Conservation (phyloP, 2,797 vertebrate species). For the Halcyon badia region DNA sequence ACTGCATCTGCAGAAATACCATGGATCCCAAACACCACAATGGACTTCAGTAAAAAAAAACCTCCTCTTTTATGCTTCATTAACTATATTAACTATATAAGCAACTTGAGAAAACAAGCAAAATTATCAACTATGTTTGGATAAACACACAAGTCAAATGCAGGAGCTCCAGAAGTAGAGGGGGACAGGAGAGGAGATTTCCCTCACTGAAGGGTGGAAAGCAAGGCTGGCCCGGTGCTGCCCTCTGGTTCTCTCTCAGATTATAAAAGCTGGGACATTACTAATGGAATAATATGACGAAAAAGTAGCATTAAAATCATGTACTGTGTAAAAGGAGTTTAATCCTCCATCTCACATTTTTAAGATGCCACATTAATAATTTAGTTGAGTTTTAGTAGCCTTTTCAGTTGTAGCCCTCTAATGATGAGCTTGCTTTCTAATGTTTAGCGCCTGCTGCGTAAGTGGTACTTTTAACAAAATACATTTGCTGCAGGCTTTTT, state of each 20-base stretch:
- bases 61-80: background rate
- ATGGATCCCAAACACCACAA: background rate
- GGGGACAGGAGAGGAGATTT: background rate
- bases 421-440: slow-evolving; percentile 71
- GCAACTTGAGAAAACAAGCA: background rate
- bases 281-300: background rate
- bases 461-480: slow-evolving; percentile 75
- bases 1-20: background rate
- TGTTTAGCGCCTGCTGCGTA: slow-evolving; percentile 70
- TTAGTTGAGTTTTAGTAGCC: slow-evolving; percentile 58
- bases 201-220: background rate
- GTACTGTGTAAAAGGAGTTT: slow-evolving; percentile 22
- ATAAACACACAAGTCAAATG: background rate
- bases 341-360: slow-evolving; percentile 33
- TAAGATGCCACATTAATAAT: slow-evolving; percentile 70
- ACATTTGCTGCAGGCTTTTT: slow-evolving; percentile 77
- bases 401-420: slow-evolving; percentile 56
- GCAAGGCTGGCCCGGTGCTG: background rate
- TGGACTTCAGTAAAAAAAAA: background rate
- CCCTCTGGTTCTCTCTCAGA: background rate
- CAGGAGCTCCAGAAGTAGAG: background rate
- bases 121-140: background rate
- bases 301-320: slow-evolving; percentile 6
- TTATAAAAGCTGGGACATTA: background rate
- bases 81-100: background rate